Evolutionary conservation across 2,888 invertebrate genomes (phyloP).

Genomic region (Allophyes oxyacanthae): DNA sequence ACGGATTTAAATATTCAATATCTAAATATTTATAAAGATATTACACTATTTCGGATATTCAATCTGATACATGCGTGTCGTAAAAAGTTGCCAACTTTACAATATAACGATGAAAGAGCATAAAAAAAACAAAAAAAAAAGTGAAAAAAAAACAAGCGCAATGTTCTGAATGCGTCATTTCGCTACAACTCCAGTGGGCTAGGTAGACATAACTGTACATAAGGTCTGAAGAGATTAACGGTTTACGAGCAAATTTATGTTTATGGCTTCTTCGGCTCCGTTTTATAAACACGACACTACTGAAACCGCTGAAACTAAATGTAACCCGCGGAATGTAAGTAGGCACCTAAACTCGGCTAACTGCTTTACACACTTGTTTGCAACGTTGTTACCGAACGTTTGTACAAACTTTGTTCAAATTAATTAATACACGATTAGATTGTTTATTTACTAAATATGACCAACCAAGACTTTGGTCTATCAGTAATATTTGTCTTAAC

Average conservation of each 20-base stretch:
- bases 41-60: too few species aligned
- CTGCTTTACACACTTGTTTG: slow-evolving; percentile 2
- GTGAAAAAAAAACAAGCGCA: not conserved
- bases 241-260: slow-evolving; percentile 73
- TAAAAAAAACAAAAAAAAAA: not conserved
- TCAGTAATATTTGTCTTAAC: too few species aligned
- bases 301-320: slow-evolving; percentile 59
- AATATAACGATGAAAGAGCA: too few species aligned
- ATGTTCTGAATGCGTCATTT: slow-evolving; percentile 30
- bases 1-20: too few species aligned
- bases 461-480: too few species aligned
- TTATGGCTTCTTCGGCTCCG: slow-evolving; percentile 69
- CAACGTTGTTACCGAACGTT: slow-evolving; percentile 9
- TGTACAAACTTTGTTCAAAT: slow-evolving; percentile 1
- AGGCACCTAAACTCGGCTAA: slow-evolving; percentile 16
- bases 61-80: too few species aligned
- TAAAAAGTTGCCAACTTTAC: too few species aligned
- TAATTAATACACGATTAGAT: too few species aligned
- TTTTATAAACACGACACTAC: slow-evolving; percentile 66
- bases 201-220: slow-evolving; percentile 51
- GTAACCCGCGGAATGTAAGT: slow-evolving; percentile 42
- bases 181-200: slow-evolving; percentile 17
- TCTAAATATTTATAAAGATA: too few species aligned
- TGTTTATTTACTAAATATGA: too few species aligned
- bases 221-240: slow-evolving; percentile 71